phyloP scores from a whole-genome alignment of 2,888 invertebrate genomes.

The Papilio elwesi region DNA sequence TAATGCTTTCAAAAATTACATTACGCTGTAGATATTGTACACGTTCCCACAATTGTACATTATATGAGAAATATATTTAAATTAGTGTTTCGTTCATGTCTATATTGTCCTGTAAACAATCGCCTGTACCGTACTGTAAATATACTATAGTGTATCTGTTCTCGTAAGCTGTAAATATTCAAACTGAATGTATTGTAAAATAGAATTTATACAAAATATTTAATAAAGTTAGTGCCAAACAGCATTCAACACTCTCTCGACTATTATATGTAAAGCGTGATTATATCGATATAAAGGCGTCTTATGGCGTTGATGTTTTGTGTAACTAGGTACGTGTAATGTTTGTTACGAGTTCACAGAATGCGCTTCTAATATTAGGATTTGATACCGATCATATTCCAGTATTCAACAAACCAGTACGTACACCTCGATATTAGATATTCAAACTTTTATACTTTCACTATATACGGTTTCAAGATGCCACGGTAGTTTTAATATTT shows the following conservation, averaged over 20 bases:
- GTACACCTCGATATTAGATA: conserved; percentile 27
- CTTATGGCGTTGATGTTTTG: conserved; percentile 40
- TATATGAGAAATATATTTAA: conserved; percentile 50
- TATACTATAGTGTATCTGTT: conserved; percentile 59
- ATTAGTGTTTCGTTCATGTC: conserved; percentile 42
- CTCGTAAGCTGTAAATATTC: conserved; percentile 78
- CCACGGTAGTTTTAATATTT: not conserved
- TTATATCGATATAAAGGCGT: conserved; percentile 31
- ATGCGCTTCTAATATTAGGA: conserved; percentile 70
- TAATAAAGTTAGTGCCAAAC: conserved; percentile 82
- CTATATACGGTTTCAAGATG: conserved; percentile 3
- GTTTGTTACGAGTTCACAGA: conserved; percentile 59
- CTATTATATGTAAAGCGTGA: conserved; percentile 61
- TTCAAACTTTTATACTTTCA: conserved; percentile 38
- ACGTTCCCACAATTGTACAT: conserved; percentile 62
- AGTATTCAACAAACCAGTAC: conserved; percentile 30
- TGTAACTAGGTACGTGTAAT: conserved; percentile 48
- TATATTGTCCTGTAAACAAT: conserved; percentile 51
- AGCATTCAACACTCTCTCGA: conserved; percentile 72
- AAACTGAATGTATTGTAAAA: conserved; percentile 74
- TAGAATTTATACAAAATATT: conserved; percentile 69
- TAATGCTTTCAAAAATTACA: conserved; percentile 58
- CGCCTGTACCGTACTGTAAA: conserved; percentile 66
- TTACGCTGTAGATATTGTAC: conserved; percentile 70
- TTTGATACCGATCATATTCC: conserved; percentile 52